phyloP scores from a whole-genome alignment of 2,113 vertebrate species.

The Riparia riparia region DNA sequence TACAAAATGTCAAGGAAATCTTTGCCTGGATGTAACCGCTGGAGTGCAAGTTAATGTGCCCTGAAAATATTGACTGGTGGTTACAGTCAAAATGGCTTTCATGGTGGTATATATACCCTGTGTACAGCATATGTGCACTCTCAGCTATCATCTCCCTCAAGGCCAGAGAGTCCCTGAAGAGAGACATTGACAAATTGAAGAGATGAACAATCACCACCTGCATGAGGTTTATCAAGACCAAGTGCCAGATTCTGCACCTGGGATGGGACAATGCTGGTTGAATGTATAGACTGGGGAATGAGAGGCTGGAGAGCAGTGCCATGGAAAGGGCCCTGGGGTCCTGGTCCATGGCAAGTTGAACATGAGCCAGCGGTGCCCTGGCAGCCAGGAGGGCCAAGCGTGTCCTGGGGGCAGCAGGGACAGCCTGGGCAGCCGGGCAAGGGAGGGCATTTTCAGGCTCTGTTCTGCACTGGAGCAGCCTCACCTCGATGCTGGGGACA shows the following conservation, averaged over 20 bases:
- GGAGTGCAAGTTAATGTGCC: background rate
- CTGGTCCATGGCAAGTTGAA: background rate
- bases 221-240: background rate
- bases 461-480: background rate
- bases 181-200: background rate
- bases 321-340: background rate
- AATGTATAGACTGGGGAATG: background rate
- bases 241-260: background rate
- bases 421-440: rapidly evolving
- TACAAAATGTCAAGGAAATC: background rate
- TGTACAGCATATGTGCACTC: rapidly evolving
- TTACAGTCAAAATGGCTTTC: rapidly evolving
- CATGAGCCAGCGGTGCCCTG: background rate
- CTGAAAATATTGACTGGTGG: background rate
- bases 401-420: background rate
- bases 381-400: background rate
- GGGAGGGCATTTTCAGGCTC: background rate
- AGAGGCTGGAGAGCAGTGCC: background rate
- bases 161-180: background rate
- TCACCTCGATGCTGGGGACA: background rate
- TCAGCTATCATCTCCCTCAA: background rate
- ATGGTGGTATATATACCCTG: background rate
- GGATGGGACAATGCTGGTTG: rapidly evolving
- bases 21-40: background rate
- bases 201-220: background rate